phyloP scores from a whole-genome alignment of 2,113 vertebrate genomes.

The Thermophis baileyi region DNA sequence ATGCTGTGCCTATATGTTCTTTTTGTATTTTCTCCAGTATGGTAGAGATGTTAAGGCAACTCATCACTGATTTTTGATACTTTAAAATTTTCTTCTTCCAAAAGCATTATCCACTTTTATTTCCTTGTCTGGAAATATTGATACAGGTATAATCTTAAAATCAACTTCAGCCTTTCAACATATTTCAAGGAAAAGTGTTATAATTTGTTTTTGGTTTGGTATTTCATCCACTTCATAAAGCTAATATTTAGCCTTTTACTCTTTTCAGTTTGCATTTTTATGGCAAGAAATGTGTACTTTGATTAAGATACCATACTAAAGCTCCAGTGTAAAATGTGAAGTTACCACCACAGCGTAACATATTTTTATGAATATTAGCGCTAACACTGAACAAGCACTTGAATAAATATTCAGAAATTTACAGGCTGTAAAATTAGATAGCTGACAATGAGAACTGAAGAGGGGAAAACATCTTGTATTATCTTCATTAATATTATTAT shows the following conservation, averaged over 20 bases:
- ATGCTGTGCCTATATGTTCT: not conserved
- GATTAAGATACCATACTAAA: constrained; percentile 2
- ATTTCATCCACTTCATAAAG: not conserved
- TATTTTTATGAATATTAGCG: constrained; percentile 2
- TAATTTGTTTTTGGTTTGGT: not conserved
- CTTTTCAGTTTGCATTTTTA: constrained; percentile 3
- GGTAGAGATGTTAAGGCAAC: constrained; percentile 14
- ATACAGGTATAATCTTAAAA: not conserved
- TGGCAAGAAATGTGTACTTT: not conserved
- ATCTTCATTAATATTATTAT: not conserved
- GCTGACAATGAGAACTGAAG: not conserved
- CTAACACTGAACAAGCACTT: not conserved
- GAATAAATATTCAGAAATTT: constrained; percentile 6
- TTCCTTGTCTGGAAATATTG: not conserved
- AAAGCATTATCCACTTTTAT: not conserved
- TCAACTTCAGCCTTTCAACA: constrained; percentile 10
- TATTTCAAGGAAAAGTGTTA: not conserved
- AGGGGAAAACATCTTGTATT: not conserved
- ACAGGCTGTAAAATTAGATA: not conserved
- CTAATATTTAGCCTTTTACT: constrained; percentile 7
- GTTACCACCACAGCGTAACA: not conserved
- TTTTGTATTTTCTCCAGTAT: constrained; percentile 16
- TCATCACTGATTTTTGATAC: constrained; percentile 18
- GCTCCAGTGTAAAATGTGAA: not conserved
- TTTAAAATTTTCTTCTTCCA: constrained; percentile 24